phyloP scores from a whole-genome alignment of 30 jellyfish, hydroid and myxozoan genomes.

The Cassiopea andromeda region DNA sequence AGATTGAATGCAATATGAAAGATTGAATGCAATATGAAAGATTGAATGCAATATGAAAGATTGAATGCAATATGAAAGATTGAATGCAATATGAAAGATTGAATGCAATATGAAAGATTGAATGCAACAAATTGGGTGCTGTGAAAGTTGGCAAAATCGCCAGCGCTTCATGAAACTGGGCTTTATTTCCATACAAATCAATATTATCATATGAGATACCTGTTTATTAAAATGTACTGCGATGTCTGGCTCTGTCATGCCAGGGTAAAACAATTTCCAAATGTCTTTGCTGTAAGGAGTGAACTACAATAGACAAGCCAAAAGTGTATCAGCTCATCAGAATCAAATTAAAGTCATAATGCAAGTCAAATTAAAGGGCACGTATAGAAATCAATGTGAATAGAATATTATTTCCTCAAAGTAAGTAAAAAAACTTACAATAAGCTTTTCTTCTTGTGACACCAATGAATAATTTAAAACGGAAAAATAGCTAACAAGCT shows the following conservation, averaged over 20 bases:
- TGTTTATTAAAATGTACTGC: conserved; percentile 94
- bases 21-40: too few species aligned
- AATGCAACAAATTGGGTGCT: too few species aligned
- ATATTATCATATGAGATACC: conserved; percentile 38
- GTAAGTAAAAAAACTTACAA: conserved; percentile 52
- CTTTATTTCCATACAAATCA: background rate
- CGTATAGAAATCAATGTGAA: too few species aligned
- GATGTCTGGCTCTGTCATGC: conserved; percentile 97
- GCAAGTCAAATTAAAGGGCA: too few species aligned
- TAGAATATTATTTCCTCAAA: background rate
- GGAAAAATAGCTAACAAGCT: conserved; percentile 83
- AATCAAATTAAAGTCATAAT: too few species aligned
- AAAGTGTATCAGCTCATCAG: background rate
- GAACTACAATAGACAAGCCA: conserved; percentile 52
- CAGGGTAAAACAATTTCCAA: conserved; percentile 89
- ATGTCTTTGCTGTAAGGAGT: conserved; percentile 88
- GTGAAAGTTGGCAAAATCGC: too few species aligned
- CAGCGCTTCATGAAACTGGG: too few species aligned
- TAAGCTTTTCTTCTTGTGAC: conserved; percentile 86
- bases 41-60: too few species aligned
- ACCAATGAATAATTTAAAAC: conserved; percentile 84
- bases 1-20: too few species aligned
- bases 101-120: too few species aligned
- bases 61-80: too few species aligned
- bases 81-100: too few species aligned